These are phyloP conservation scores for Oriolus oriolus DNA, from an alignment of 2,113 vertebrate species.

Conservation along the genomic window DNA sequence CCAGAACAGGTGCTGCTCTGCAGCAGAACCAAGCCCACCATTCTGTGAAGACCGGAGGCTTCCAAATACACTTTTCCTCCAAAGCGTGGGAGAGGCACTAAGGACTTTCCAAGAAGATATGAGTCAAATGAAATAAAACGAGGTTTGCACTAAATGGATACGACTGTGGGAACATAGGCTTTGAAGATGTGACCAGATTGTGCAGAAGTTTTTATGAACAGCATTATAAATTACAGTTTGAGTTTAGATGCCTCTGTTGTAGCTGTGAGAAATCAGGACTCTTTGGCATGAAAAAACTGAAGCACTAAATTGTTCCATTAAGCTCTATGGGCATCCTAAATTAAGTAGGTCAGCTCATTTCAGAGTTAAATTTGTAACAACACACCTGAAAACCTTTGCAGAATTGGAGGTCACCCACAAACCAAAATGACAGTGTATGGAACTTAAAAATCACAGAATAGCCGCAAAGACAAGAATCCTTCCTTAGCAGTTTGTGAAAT, in stretches of 20 bases:
- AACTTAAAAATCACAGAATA: background rate
- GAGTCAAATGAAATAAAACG: background rate
- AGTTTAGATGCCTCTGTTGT: background rate
- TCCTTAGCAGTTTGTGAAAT: background rate
- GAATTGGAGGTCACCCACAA: background rate
- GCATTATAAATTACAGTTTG: background rate
- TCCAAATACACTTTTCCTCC: background rate
- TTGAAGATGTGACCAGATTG: background rate
- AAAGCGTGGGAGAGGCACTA: background rate
- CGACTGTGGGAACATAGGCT: background rate
- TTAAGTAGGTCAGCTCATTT: conserved; percentile 24
- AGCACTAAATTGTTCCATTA: background rate
- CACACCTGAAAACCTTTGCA: background rate
- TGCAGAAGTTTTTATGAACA: background rate
- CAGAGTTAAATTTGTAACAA: background rate
- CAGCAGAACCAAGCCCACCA: background rate
- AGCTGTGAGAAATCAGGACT: background rate
- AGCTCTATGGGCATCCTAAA: background rate
- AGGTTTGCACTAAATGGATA: background rate
- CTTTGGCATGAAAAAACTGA: background rate
- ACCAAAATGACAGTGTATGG: background rate
- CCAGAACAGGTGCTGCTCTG: background rate
- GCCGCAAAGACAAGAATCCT: background rate
- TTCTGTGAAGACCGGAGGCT: background rate
- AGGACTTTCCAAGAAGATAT: background rate